phyloP scores from a whole-genome alignment of 2,113 vertebrate genomes.

The Anoplopoma fimbria region DNA sequence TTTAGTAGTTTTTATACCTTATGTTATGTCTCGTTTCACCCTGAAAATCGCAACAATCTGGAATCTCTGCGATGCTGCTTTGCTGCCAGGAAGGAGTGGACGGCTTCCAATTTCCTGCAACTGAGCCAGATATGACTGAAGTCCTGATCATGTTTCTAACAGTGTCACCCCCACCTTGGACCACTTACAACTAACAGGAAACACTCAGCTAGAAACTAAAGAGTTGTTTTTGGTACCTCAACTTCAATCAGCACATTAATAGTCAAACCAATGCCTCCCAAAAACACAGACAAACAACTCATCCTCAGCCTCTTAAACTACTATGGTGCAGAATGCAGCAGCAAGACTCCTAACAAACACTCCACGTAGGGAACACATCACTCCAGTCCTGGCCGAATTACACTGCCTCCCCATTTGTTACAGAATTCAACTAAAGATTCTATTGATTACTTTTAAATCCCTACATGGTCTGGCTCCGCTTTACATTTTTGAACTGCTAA shows the following conservation, averaged over 20 bases:
- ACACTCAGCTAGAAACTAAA: neutral
- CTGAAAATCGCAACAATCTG: neutral
- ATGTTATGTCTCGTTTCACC: neutral
- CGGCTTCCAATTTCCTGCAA: neutral
- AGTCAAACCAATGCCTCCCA: neutral
- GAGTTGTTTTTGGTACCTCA: neutral
- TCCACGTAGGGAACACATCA: neutral
- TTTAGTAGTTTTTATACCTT: neutral
- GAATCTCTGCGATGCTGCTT: neutral
- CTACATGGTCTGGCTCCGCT: neutral
- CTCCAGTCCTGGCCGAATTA: neutral
- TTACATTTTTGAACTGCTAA: neutral
- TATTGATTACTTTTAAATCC: slow-evolving; percentile 3
- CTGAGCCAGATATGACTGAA: neutral
- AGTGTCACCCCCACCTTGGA: neutral
- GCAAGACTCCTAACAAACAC: neutral
- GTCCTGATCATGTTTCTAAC: neutral
- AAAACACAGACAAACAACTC: neutral
- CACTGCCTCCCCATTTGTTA: neutral
- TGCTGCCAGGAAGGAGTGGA: neutral
- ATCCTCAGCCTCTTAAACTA: neutral
- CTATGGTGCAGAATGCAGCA: neutral
- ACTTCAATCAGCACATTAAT: neutral
- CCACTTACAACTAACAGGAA: neutral
- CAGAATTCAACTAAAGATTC: neutral